Base-by-base conservation (phyloP, 2,888 invertebrate genomes). In the Cheilosia urbana region DNA sequence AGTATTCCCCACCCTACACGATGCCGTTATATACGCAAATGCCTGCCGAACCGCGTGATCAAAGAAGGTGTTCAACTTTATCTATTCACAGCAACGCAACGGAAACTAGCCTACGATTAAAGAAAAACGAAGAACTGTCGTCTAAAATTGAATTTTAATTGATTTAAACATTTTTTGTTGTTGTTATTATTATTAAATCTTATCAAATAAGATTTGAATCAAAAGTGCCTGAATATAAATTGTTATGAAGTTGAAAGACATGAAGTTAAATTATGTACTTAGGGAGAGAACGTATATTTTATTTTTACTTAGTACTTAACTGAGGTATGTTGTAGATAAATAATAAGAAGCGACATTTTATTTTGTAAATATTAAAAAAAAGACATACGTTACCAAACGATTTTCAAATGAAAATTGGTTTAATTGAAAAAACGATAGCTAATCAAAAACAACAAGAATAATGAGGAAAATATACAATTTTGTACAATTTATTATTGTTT, bases 1-100 rank as follows among this genome's bases (percentile, higher is more conserved):
- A 82, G 93, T 94, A 34, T 95, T 95, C 88, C 94, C 95, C 4
- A 94, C 95, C 0, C 91, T 95, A 19, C 94, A 95, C 87, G 95
- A 95, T 90, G 95, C 95, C 34, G 94, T 95, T 51, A 90, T 91
- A 68, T 93, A 92, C 88, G 91, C 92, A 37, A 90, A 89, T 88
- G 90, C 91, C n/a, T 90, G 89, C 69, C 90, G 89, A 37, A 89
- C 89, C 69, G 87, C 90, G 88, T 92, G 89, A 91, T 88, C 60
- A 9, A 51, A 72, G 30, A 19, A 6, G 51, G 21, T 24, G 2
- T 30, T 57, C 2, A 11, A 60, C 2, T 45, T 58, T 19, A 40
- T 37, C 66, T 27, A 42, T 37, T 27, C 66, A 37, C 60, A 60
- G 21, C 51, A 55, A 53, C 27, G 45, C 75, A 62, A 42, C 75